These are phyloP conservation scores for Eueides isabella DNA, from an alignment of 1,140 invertebrate species.

Conservation along the genomic window DNA sequence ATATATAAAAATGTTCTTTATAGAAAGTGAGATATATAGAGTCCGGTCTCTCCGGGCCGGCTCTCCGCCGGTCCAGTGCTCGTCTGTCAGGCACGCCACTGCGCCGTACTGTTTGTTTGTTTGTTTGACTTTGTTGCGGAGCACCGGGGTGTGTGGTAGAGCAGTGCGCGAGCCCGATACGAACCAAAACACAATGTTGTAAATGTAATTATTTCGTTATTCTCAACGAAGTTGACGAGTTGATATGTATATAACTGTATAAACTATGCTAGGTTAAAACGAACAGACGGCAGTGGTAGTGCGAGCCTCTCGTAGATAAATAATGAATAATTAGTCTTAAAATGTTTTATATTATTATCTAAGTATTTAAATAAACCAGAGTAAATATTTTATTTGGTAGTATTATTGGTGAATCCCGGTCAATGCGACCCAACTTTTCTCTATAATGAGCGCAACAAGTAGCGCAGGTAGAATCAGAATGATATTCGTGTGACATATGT, in stretches of 20 bases:
- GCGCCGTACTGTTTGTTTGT: constrained; percentile 14
- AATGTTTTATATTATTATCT: constrained; percentile 78
- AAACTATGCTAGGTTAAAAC: constrained; percentile 58
- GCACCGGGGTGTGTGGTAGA: too few relatives aligned
- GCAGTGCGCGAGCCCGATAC: constrained; percentile 45
- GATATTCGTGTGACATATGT: neutral
- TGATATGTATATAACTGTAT: constrained; percentile 66
- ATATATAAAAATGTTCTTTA: constrained; percentile 78
- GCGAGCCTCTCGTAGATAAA: constrained; percentile 66
- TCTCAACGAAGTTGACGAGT: constrained; percentile 67
- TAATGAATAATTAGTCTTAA: constrained; percentile 74
- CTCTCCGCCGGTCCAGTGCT: constrained; percentile 4
- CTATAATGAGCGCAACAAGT: neutral
- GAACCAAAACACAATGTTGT: constrained; percentile 57
- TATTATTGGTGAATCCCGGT: constrained; percentile 69
- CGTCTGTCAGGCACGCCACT: constrained; percentile 29
- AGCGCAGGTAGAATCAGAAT: constrained; percentile 32
- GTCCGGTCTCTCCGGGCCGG: constrained; percentile 30
- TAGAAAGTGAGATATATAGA: constrained; percentile 68
- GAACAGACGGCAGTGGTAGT: constrained; percentile 59
- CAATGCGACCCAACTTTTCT: constrained; percentile 39
- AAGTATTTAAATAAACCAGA: constrained; percentile 80
- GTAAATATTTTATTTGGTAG: constrained; percentile 75
- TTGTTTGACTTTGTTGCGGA: neutral
- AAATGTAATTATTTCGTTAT: constrained; percentile 67